Conservation (phyloP, 1,140 invertebrate species). For the Drosophila equinoxialis region DNA sequence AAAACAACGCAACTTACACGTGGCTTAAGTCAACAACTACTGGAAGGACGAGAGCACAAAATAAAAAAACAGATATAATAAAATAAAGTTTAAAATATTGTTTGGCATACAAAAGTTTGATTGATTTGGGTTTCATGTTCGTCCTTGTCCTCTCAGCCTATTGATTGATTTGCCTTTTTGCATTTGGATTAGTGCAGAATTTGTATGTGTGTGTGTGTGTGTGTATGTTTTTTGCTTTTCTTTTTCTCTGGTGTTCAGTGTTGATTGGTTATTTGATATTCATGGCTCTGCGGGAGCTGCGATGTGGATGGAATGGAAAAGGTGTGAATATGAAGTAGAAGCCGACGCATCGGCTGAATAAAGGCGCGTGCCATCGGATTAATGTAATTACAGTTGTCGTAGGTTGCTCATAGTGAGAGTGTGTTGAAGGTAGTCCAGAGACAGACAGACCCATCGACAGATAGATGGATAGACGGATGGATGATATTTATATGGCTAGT, state of each 20-base stretch:
- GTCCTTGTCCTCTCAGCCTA: slow-evolving; percentile 40
- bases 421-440: slow-evolving; percentile 28
- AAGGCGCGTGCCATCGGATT: slow-evolving; percentile 66
- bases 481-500: slow-evolving; percentile 27
- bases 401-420: slow-evolving; percentile 49
- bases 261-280: slow-evolving; percentile 81
- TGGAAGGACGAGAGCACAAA: neutral
- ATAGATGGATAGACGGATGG: slow-evolving; percentile 7
- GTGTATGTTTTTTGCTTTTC: neutral
- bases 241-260: slow-evolving; percentile 26
- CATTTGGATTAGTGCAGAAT: slow-evolving; percentile 68
- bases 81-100: slow-evolving; percentile 62
- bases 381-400: slow-evolving; percentile 77
- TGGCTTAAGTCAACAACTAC: slow-evolving; percentile 60
- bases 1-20: slow-evolving; percentile 51
- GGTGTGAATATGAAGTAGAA: slow-evolving; percentile 42
- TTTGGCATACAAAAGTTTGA: slow-evolving; percentile 69
- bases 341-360: slow-evolving; percentile 4
- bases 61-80: slow-evolving; percentile 14
- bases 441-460: slow-evolving; percentile 27
- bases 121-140: slow-evolving; percentile 67
- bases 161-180: slow-evolving; percentile 73
- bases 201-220: slow-evolving; percentile 7
- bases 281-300: slow-evolving; percentile 50
- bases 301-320: slow-evolving; percentile 23